Evolutionary conservation across 1,140 invertebrate species (phyloP).

Genomic region (Pinna nobilis): DNA sequence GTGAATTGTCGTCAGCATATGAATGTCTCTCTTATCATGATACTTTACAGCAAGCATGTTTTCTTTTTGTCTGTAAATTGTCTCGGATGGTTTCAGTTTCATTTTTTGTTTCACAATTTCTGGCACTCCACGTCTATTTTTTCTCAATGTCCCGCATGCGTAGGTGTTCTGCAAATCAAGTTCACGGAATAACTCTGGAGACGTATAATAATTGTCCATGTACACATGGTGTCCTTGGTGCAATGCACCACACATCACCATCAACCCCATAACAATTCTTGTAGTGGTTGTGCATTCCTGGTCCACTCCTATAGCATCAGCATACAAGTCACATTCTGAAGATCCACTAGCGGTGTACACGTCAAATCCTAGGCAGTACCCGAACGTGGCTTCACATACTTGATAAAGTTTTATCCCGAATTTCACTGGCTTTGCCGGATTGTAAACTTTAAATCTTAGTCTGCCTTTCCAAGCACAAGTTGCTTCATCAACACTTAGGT

Average conservation of each 20-base stretch:
- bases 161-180: conserved; percentile 24
- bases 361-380: conserved; percentile 22
- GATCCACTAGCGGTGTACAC: conserved; percentile 25
- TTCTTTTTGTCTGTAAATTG: conserved; percentile 18
- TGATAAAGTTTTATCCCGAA: conserved; percentile 38
- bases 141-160: conserved; percentile 37
- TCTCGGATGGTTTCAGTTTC: conserved; percentile 16
- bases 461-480: conserved; percentile 42
- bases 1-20: conserved; percentile 35
- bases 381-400: conserved; percentile 5
- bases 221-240: conserved; percentile 41
- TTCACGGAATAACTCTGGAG: conserved; percentile 32
- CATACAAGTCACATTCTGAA: background rate
- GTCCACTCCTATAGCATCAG: conserved; percentile 12
- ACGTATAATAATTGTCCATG: conserved; percentile 46
- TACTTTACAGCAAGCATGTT: conserved; percentile 27
- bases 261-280: conserved; percentile 24
- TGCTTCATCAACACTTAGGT: conserved; percentile 47
- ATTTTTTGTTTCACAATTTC: conserved; percentile 4
- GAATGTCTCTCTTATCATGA: conserved; percentile 36
- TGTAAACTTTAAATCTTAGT: conserved; percentile 31
- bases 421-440: conserved; percentile 26
- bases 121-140: conserved; percentile 31
- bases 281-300: conserved; percentile 27
- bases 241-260: conserved; percentile 34